These are phyloP conservation scores for Gambusia yucatana DNA, from an alignment of 2,797 vertebrate species.

Conservation along the genomic window DNA sequence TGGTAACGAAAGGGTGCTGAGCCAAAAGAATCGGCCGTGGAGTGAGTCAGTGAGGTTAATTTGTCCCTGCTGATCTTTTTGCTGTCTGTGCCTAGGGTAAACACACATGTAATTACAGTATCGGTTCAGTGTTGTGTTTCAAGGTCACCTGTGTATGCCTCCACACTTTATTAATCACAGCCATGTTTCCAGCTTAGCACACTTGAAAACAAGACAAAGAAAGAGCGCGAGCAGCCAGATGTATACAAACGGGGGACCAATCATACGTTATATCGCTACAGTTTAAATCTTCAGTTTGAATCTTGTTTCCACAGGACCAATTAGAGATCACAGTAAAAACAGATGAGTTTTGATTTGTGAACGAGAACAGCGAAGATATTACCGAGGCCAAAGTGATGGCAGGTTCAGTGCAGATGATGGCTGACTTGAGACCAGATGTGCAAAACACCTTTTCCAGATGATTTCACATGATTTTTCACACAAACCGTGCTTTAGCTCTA, in stretches of 20 bases:
- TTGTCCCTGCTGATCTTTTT: slow-evolving; percentile 54
- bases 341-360: background rate
- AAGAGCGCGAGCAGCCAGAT: slow-evolving; percentile 4
- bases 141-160: slow-evolving; percentile 32
- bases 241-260: slow-evolving; percentile 6
- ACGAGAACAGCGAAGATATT: background rate
- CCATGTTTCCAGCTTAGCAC: slow-evolving; percentile 21
- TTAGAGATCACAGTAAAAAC: background rate
- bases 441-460: slow-evolving; percentile 12
- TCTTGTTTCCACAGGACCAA: background rate
- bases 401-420: slow-evolving; percentile 12
- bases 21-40: slow-evolving; percentile 26
- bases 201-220: slow-evolving; percentile 5
- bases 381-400: background rate
- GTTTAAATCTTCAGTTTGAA: background rate
- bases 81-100: slow-evolving; percentile 47
- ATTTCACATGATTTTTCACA: slow-evolving; percentile 26
- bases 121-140: slow-evolving; percentile 40
- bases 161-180: slow-evolving; percentile 43
- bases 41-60: slow-evolving; percentile 64
- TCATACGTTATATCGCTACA: background rate
- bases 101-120: slow-evolving; percentile 51
- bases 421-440: slow-evolving; percentile 16
- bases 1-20: slow-evolving; percentile 46
- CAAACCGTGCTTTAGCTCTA: slow-evolving; percentile 14